A percentile compares a stretch with the other conserved stretches of the same genome.
Conservation (phyloP, 2,888 invertebrate species). For the Carabus problematicus region DNA sequence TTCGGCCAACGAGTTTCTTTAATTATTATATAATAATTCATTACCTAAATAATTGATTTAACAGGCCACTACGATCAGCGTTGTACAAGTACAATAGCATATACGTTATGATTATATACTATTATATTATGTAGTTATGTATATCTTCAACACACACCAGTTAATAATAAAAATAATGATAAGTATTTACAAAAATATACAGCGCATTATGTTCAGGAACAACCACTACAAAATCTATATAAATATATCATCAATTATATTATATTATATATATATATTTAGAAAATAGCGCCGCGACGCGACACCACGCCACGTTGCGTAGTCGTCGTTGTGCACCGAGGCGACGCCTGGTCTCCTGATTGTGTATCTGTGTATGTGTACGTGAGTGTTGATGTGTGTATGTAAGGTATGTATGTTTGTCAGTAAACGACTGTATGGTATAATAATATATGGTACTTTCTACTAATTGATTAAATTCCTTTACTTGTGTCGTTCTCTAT, state of each 20-base stretch:
- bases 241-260: constrained; percentile 40
- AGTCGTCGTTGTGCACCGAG: no score
- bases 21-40: constrained; percentile 23
- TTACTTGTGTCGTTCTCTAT: no score
- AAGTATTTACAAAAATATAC: constrained; percentile 42
- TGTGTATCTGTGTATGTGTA: no score
- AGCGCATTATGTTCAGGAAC: constrained; percentile 38
- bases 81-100: constrained; percentile 57
- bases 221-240: constrained; percentile 41
- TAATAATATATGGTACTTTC: no score
- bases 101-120: constrained; percentile 36
- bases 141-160: constrained; percentile 39
- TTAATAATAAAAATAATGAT: constrained; percentile 13
- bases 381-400: no score
- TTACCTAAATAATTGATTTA: constrained; percentile 51
- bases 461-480: no score
- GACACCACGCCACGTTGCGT: no score
- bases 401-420: no score
- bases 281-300: constrained; percentile 30
- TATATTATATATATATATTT: constrained; percentile 26
- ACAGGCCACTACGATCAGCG: constrained; percentile 58
- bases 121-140: constrained; percentile 17
- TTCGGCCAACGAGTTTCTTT: constrained; percentile 8
- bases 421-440: no score
- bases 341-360: no score